Evolutionary conservation across 2,888 invertebrate genomes (phyloP), one percentile per base, ranked within the genome.

Genomic region (Hyposoter didymator): DNA sequence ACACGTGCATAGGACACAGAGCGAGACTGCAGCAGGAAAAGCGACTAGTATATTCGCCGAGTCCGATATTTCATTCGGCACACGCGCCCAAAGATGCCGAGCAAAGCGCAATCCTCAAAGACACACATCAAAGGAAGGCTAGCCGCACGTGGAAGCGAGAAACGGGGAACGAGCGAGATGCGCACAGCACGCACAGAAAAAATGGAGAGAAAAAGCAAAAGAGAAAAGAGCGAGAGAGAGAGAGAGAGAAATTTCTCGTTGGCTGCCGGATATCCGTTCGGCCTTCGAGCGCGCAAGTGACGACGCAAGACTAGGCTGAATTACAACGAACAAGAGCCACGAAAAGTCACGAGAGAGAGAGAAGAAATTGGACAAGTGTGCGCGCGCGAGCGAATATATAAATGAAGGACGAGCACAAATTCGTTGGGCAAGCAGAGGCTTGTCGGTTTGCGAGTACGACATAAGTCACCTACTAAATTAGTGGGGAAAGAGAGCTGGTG

Each of bases 381-480:
- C 66, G 82, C 49, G 76, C 69, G 79, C 66, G 82, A 55, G 76
- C 69, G 79, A 84, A 85, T 88, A 87, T 88, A 59, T 59, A 59
- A 59, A 83, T 87, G 84, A n/a, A 55, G 81, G 55, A 80, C 59
- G 87, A 88, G 70, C 89, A 88, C 84, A 83, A 82, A 90, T 90
- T 90, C 90, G 89, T 90, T 88, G 87, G 78, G 86, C 82, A 87
- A 84, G 83, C 83, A 64, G 84, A 88, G 59, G 85, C 91, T 90
- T 91, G 91, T 91, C 90, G 90, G 88, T 88, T 89, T 89, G 90
- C 91, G 90, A 92, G 92, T 92, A 92, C 92, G 91, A 92, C 92
- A 92, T 91, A 92, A 92, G 92, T 93, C 93, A 93, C 90, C 92
- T 91, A 91, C 92, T 92, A 93, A 93, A 92, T 92, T 93, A 92